A percentile compares a stretch with the other conserved stretches of the same genome.
phyloP scores from a whole-genome alignment of 1,140 invertebrate genomes.

The Halotydeus destructor region DNA sequence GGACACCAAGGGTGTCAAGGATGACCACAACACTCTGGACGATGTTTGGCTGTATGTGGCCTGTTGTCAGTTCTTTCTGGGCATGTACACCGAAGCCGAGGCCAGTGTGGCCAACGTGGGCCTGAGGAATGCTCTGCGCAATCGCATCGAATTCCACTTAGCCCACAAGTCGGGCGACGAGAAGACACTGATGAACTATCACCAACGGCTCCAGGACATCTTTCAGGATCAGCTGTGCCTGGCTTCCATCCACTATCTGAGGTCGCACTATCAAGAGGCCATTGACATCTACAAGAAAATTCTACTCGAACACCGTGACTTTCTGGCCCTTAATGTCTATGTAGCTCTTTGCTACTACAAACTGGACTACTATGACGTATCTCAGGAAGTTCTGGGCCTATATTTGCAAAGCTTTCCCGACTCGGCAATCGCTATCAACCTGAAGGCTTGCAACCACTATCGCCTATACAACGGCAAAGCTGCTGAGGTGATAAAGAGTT shows the following conservation, averaged over 20 bases:
- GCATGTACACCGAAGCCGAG: constrained; percentile 47
- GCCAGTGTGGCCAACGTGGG: constrained; percentile 23
- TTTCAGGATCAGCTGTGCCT: constrained; percentile 85
- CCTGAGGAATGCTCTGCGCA: constrained; percentile 28
- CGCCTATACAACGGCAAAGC: constrained; percentile 81
- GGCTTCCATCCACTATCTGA: constrained; percentile 85
- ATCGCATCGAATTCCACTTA: constrained; percentile 69
- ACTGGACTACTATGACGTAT: constrained; percentile 54
- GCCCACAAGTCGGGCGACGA: constrained; percentile 83
- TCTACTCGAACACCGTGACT: constrained; percentile 76
- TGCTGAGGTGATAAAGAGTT: constrained; percentile 40
- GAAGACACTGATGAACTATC: constrained; percentile 50
- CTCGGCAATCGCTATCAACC: constrained; percentile 79
- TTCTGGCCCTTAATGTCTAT: constrained; percentile 85
- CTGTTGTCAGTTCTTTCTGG: constrained; percentile 86
- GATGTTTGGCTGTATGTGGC: constrained; percentile 46
- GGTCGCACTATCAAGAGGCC: constrained; percentile 91
- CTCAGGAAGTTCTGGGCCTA: constrained; percentile 77
- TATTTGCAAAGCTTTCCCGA: constrained; percentile 72
- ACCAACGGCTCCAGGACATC: constrained; percentile 61
- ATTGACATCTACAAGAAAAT: constrained; percentile 96
- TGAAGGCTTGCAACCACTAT: constrained; percentile 75
- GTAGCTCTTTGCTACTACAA: constrained; percentile 95
- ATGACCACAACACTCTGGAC: not conserved
- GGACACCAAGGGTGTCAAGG: constrained; percentile 18